A percentile compares a stretch with the other conserved stretches of the same genome.
Evolutionary conservation across 1,140 invertebrate species (phyloP).

Genomic region (Drosophila pachea): DNA sequence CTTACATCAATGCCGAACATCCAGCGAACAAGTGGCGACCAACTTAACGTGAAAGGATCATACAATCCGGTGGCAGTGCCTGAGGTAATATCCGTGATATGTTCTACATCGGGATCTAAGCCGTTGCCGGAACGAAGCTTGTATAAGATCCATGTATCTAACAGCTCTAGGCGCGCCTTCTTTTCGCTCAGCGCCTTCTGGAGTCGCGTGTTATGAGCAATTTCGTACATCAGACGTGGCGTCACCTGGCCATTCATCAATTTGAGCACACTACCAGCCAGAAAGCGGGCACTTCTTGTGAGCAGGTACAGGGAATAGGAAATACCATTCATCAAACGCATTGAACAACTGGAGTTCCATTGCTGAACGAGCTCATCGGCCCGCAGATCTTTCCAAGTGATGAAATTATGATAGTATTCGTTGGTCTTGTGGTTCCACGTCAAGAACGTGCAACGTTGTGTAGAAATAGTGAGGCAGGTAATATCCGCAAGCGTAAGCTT

Average conservation of each 20-base stretch:
- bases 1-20: conserved; percentile 83
- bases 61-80: conserved; percentile 95
- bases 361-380: conserved; percentile 88
- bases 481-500: conserved; percentile 82
- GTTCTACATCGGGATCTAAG: conserved; percentile 69
- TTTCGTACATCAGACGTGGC: conserved; percentile 87
- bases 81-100: conserved; percentile 92
- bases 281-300: conserved; percentile 88
- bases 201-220: conserved; percentile 86
- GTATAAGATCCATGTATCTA: conserved; percentile 96
- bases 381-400: conserved; percentile 97
- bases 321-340: conserved; percentile 82
- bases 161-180: conserved; percentile 90
- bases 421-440: conserved; percentile 92
- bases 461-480: conserved; percentile 90
- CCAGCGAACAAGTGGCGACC: conserved; percentile 80
- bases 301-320: conserved; percentile 85
- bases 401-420: conserved; percentile 93
- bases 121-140: conserved; percentile 81
- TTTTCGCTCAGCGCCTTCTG: conserved; percentile 82
- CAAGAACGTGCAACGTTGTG: conserved; percentile 91
- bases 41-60: conserved; percentile 94
- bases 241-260: conserved; percentile 92
- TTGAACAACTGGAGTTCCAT: conserved; percentile 90
- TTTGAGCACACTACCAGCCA: conserved; percentile 88